Evolutionary conservation across 2,888 invertebrate species (phyloP), one percentile per base, ranked within the genome.

Genomic region (Ypsolopha sequella): DNA sequence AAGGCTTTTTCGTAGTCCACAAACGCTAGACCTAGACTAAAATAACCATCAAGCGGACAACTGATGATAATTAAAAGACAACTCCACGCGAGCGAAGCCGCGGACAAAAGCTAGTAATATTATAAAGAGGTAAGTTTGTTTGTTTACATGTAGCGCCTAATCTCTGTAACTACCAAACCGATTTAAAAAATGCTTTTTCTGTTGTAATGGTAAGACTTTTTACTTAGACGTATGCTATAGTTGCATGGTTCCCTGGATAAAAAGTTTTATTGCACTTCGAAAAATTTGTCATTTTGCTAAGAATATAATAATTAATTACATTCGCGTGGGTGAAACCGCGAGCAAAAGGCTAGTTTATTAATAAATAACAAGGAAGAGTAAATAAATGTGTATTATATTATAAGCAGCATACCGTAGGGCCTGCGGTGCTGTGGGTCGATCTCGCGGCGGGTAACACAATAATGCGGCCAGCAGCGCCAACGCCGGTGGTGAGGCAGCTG

Each of bases 361-460:
- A 6, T 46, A 38, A n/a, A 14, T 33, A 7, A 41, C 45, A 36
- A 6, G 87, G 81, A 64, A 89, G 89, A 62, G 89, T 86, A 56
- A 70, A n/a, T n/a, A n/a, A n/a, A n/a, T n/a, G n/a, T n/a, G n/a
- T n/a, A n/a, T n/a, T n/a, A n/a, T n/a, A n/a, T n/a, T n/a, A n/a
- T n/a, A n/a, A 68, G 56, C 7, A 10, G 52, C 51, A 41, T 88
- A 94, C 89, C 95, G 91, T n/a, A 96, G 88, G 7, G 95, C 92
- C 65, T 95, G 93, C 59, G 94, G 95, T 0, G 98, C 97, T 0
- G 95, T 95, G 1, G 99, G 99, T 60, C 99, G 89, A 66, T 94
- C 94, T 48, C 92, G 90, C 0, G 99, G 98, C 76, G 97, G 95
- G 93, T 98, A 99, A 56, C 92, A 90, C 62, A 99, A 80, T 87